Evolutionary conservation across 2,888 invertebrate species (phyloP), one percentile per base, ranked within the genome.

Genomic region (Idaea biselata): DNA sequence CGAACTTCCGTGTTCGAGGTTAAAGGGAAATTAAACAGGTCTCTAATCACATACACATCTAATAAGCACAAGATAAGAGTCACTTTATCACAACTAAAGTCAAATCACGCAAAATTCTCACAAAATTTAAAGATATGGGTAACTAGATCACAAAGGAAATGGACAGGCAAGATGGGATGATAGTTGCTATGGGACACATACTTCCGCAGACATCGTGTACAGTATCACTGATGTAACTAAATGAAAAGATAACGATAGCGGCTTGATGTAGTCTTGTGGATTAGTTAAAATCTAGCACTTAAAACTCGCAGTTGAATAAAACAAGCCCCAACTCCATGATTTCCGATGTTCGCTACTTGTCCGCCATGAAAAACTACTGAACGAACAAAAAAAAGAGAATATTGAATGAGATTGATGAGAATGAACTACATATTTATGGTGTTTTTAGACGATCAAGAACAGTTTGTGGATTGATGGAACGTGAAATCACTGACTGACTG

Each of bases 81-180:
- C 63, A 54, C 53, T 67, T 60, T 63, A 58, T 54, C 60, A 61
- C 55, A 68, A 62, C 61, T 31, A 25, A 4, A n/a, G 55, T 55
- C 54, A 18, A 59, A 16, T 58, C 3, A 59, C 0, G 18, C 25
- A n/a, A 59, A 63, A 63, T 61, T 63, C 64, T 67, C 66, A 71
- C 63, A 66, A 61, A 70, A 70, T 59, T 66, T 60, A 63, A 60
- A 66, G 71, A 79, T 79, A 78, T 79, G 75, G 74, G 69, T 81
- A 88, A 75, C 80, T 83, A 83, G 84, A 88, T 88, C 91, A 91
- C 91, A 92, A 92, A 92, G 91, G 88, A 91, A 90, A 87, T 80
- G 83, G 82, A 80, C 75, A 81, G 76, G 78, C 75, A 70, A 81
- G 80, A 80, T 75, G 75, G 78, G 73, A 75, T 74, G 78, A 75